phyloP scores from a whole-genome alignment of 2,797 vertebrate genomes.

The Esox masquinongy region DNA sequence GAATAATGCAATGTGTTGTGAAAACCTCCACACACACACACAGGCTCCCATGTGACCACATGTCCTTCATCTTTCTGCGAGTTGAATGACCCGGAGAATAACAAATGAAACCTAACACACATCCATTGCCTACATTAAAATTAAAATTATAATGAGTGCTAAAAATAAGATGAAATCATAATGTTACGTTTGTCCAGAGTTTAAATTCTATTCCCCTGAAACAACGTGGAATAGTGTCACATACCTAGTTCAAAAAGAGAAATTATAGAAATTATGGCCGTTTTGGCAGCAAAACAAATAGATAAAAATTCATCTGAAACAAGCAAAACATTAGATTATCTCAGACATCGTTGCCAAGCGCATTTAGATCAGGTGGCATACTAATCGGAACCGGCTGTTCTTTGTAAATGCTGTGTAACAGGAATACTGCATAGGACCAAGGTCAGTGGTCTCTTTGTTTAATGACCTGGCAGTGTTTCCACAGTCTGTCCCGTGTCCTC shows the following conservation, averaged over 20 bases:
- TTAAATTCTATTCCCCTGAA: not conserved
- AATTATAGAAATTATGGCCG: constrained; percentile 11
- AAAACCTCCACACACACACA: constrained; percentile 43
- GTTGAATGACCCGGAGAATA: not conserved
- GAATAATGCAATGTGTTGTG: constrained; percentile 51
- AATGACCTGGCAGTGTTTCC: constrained; percentile 1
- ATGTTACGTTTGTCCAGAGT: not conserved
- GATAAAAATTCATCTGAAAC: constrained; percentile 45
- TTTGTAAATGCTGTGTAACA: constrained; percentile 24
- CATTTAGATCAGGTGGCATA: constrained; percentile 47
- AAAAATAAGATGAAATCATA: not conserved
- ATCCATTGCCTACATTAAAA: not conserved
- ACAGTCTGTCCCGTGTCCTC: not conserved
- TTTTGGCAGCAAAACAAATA: constrained; percentile 42
- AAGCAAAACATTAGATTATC: constrained; percentile 50
- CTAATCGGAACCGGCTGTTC: constrained; percentile 45
- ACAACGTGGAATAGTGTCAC: not conserved
- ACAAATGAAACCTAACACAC: constrained; percentile 4
- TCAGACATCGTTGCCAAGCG: constrained; percentile 32
- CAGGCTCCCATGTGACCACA: constrained; percentile 27
- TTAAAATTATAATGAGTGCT: not conserved
- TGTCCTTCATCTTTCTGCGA: constrained; percentile 18
- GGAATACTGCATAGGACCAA: constrained; percentile 31
- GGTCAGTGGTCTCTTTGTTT: constrained; percentile 22
- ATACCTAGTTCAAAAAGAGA: not conserved